Conservation (phyloP, 2,113 vertebrate genomes). For the Xenopus borealis region DNA sequence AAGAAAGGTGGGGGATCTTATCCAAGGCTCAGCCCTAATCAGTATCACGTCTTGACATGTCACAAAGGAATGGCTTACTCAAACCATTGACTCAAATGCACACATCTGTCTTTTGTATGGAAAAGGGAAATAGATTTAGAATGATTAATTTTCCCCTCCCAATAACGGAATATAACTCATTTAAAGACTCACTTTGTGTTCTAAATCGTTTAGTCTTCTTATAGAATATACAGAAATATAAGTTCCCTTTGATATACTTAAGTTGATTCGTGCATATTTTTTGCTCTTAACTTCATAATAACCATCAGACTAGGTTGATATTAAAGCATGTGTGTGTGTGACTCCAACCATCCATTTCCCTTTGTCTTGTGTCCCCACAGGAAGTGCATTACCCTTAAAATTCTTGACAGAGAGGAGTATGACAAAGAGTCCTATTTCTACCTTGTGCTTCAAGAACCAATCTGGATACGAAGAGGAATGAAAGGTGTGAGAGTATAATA, state of each 20-base stretch:
- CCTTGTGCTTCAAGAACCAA: constrained; percentile 88
- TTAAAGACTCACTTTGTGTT: no score
- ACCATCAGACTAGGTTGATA: constrained; percentile 57
- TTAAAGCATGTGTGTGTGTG: constrained; percentile 64
- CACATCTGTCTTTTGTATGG: constrained; percentile 60
- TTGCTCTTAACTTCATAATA: constrained; percentile 68
- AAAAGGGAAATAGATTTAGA: constrained; percentile 56
- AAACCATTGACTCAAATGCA: constrained; percentile 52
- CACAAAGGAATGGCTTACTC: constrained; percentile 65
- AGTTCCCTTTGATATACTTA: constrained; percentile 58
- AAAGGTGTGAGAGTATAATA: constrained; percentile 90
- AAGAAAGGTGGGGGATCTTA: constrained; percentile 90
- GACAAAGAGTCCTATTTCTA: constrained; percentile 91
- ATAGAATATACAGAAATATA: neutral
- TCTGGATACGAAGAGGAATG: constrained; percentile 87
- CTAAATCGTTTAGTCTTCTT: no score
- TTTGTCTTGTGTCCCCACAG: constrained; percentile 91
- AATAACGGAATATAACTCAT: neutral
- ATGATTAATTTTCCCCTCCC: neutral
- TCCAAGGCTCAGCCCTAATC: constrained; percentile 61
- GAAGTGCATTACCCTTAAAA: constrained; percentile 88
- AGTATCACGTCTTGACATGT: constrained; percentile 65
- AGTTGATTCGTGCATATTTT: constrained; percentile 64
- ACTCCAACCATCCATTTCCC: constrained; percentile 81
- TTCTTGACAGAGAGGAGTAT: constrained; percentile 92